Conservation (phyloP, 2,113 vertebrate species). For the Macrotis lagotis region DNA sequence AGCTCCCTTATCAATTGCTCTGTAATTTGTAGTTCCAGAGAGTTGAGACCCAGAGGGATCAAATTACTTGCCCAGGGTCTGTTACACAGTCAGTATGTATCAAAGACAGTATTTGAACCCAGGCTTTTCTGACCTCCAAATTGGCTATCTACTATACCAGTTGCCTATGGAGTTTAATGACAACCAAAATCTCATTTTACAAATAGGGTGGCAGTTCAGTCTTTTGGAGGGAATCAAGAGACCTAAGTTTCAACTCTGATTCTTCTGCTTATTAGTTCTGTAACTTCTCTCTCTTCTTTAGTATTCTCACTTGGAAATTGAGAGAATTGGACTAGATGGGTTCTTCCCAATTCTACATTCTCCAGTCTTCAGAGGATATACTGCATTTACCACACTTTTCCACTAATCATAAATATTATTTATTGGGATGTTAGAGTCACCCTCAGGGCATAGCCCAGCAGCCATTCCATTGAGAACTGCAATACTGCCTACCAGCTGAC, state of each 20-base stretch:
- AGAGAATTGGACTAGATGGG: not conserved
- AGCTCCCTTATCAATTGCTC: not conserved
- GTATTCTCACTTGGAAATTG: not conserved
- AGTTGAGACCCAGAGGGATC: not conserved
- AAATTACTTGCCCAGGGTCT: not conserved
- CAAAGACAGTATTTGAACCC: not conserved
- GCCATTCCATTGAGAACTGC: constrained; percentile 19
- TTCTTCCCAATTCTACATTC: not conserved
- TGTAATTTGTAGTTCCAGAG: not conserved
- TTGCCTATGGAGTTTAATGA: not conserved
- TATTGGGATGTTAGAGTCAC: constrained; percentile 13
- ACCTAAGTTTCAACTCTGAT: not conserved
- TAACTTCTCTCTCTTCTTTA: not conserved
- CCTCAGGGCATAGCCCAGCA: constrained; percentile 37
- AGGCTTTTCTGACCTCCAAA: not conserved
- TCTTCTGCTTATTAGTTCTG: not conserved
- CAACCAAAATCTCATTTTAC: not conserved
- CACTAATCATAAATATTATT: constrained; percentile 31
- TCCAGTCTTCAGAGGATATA: not conserved
- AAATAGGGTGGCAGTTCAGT: not conserved
- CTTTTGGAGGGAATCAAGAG: not conserved
- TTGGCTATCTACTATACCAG: not conserved
- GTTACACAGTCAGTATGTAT: not conserved
- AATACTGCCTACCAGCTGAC: not conserved
- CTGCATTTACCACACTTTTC: not conserved